A percentile compares a stretch with the other conserved stretches of the same genome.
Evolutionary conservation across 1,140 invertebrate species (phyloP).

Genomic region (Drosophila lacteicornis): DNA sequence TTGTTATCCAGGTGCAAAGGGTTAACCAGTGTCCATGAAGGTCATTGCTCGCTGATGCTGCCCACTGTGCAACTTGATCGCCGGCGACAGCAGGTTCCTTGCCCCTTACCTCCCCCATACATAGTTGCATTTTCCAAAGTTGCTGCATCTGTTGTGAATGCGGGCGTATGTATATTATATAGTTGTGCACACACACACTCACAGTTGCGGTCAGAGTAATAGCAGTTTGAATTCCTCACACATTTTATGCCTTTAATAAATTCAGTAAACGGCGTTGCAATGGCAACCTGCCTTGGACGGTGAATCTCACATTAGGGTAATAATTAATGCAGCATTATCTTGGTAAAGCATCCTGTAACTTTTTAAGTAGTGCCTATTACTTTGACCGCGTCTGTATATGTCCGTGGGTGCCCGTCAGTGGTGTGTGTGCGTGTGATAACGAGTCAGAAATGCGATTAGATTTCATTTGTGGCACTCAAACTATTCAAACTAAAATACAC

Average conservation of each 20-base stretch:
- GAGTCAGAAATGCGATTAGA: slow-evolving; percentile 71
- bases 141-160: slow-evolving; percentile 60
- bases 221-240: background rate
- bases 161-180: slow-evolving; percentile 57
- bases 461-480: slow-evolving; percentile 65
- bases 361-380: background rate
- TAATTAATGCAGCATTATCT: background rate
- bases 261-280: background rate
- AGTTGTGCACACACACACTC: slow-evolving; percentile 3
- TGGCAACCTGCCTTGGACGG: too few species aligned
- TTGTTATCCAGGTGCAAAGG: slow-evolving; percentile 27
- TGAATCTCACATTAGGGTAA: too few species aligned
- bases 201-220: background rate
- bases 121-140: slow-evolving; percentile 19
- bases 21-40: slow-evolving; percentile 23
- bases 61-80: slow-evolving; percentile 68
- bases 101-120: background rate
- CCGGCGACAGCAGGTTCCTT: background rate
- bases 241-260: too few species aligned
- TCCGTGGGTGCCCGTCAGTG: slow-evolving; percentile 17
- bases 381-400: slow-evolving; percentile 4
- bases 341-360: background rate
- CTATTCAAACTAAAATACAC: slow-evolving; percentile 23
- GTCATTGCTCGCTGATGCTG: slow-evolving; percentile 24
- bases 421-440: slow-evolving; percentile 61